These are phyloP conservation scores for Hippopotamyrus pictus DNA, from an alignment of 2,797 vertebrate species.

Conservation along the genomic window DNA sequence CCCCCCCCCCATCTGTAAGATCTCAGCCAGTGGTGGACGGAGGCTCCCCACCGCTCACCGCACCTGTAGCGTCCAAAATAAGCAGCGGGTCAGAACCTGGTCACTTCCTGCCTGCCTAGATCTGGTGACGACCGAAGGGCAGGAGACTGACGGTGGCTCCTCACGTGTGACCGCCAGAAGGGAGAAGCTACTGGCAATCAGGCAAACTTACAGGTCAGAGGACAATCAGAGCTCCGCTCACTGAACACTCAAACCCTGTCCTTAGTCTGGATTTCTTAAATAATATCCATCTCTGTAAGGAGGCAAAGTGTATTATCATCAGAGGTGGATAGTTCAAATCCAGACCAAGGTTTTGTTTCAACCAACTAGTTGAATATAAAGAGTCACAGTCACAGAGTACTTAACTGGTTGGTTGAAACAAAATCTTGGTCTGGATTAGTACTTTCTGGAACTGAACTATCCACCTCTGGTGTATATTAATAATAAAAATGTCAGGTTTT, in stretches of 20 bases:
- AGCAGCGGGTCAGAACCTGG: neutral
- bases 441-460: neutral
- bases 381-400: neutral
- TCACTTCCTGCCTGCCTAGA: neutral
- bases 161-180: neutral
- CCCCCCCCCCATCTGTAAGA: constrained; percentile 15
- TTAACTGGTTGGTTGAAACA: neutral
- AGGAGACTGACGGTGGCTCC: neutral
- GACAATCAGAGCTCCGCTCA: neutral
- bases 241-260: neutral
- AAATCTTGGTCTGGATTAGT: neutral
- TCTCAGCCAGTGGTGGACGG: neutral
- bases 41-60: neutral
- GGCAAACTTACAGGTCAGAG: neutral
- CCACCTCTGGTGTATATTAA: neutral
- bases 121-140: neutral
- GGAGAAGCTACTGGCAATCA: neutral
- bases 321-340: neutral
- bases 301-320: neutral
- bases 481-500: neutral
- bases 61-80: neutral
- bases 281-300: neutral
- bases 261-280: neutral
- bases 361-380: neutral
- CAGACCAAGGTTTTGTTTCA: neutral